Base-by-base conservation (phyloP, 2,888 invertebrate species). In the Plusia festucae region DNA sequence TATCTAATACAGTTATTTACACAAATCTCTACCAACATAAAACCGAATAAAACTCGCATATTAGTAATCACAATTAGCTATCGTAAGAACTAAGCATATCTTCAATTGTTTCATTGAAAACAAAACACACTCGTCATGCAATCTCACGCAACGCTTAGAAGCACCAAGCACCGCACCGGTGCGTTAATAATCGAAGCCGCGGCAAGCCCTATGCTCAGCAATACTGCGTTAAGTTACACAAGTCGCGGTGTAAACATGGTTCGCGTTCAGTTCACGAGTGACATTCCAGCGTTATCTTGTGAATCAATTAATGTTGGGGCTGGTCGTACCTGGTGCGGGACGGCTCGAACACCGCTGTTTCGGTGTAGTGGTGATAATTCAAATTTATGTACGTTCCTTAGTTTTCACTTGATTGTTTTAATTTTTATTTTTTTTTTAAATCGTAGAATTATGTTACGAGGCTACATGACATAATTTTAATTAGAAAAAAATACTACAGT, bases 261-360 rank as follows among this genome's bases (percentile, higher is more conserved):
- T 86, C 84, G 84, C 82, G 84, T 81, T 77, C 11, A 8, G 46
- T 20, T 64, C 68, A 70, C 77, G 78, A 87, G 87, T 88, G 90
- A 88, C 91, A 91, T 91, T 90, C 88, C 86, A 64, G 81, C 78
- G 83, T 90, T 91, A 91, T 91, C 91, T 90, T 85, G 78, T 65
- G 87, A 92, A 92, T 91, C 92, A 91, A 93, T 93, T 92, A 90
- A 85, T 83, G 78, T 80, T 49, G 46, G 84, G 85, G 76, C 67
- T 53, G 63, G 76, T 74, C 82, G 90, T 88, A 84, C 88, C 88
- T 82, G 88, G 86, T 78, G 78, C 88, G 70, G 73, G 56, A 59
- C 20, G 68, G 64, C 62, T 32, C 63, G 53, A 30, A 18, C 18
- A 18, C 51, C 11, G 15, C 32, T 11, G 9, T 13, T 44, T 30